These are phyloP conservation scores for Pollenia griseotomentosa DNA, from an alignment of 2,888 invertebrate genomes.

Conservation along the genomic window DNA sequence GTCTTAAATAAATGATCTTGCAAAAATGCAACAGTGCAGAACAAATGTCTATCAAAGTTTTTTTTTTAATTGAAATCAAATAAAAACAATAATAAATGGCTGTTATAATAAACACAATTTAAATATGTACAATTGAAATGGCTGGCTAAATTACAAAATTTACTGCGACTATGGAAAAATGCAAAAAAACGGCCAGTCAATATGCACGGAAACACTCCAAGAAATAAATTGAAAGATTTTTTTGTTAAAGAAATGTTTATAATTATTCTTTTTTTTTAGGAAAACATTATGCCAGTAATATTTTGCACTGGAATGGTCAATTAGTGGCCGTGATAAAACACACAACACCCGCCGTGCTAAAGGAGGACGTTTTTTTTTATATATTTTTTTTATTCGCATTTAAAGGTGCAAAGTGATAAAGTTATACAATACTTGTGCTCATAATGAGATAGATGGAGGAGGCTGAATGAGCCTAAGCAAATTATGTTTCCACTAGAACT, in stretches of 20 bases:
- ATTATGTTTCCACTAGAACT: background rate
- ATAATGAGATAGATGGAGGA: background rate
- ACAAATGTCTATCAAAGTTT: constrained; percentile 65
- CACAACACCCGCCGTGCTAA: constrained; percentile 73
- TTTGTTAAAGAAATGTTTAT: constrained; percentile 8
- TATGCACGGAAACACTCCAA: background rate
- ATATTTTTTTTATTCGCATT: background rate
- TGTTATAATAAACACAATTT: constrained; percentile 64
- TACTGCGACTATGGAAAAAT: constrained; percentile 10
- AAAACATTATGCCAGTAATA: constrained; percentile 48
- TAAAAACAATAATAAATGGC: constrained; percentile 72
- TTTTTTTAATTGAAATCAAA: constrained; percentile 64
- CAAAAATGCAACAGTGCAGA: constrained; percentile 35
- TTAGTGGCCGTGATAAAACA: constrained; percentile 73
- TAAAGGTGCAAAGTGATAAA: background rate
- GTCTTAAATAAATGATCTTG: constrained; percentile 57
- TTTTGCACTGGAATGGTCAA: constrained; percentile 64
- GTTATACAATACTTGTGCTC: background rate
- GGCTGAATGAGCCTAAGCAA: no score
- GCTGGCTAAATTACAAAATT: constrained; percentile 48
- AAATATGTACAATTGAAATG: constrained; percentile 56
- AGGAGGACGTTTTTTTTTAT: constrained; percentile 52
- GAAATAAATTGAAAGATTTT: constrained; percentile 19
- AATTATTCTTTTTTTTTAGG: constrained; percentile 14
- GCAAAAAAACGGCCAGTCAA: background rate